A percentile compares a stretch with the other conserved stretches of the same genome.
These are phyloP conservation scores for Nesidiocoris tenuis DNA, from an alignment of 2,888 invertebrate genomes.

Conservation along the genomic window DNA sequence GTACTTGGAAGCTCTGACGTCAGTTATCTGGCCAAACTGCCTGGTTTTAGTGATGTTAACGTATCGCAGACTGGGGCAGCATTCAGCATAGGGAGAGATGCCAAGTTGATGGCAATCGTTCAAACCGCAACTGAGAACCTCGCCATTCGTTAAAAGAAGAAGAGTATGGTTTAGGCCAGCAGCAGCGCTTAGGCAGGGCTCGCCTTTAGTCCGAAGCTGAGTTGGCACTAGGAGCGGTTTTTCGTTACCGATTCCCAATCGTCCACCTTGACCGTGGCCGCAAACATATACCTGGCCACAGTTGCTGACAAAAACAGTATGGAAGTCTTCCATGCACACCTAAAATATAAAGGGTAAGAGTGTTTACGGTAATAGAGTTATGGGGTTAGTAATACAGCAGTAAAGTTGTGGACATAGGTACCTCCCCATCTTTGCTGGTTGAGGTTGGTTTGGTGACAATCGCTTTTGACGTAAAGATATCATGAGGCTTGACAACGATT, in stretches of 20 bases:
- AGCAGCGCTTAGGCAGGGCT: conserved; percentile 60
- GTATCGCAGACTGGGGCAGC: conserved; percentile 10
- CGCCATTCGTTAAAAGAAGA: conserved; percentile 64
- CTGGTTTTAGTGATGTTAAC: conserved; percentile 20
- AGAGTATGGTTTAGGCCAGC: conserved; percentile 69
- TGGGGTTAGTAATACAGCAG: too few relatives aligned
- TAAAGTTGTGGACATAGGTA: too few relatives aligned
- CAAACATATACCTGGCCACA: conserved; percentile 68
- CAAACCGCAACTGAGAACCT: conserved; percentile 63
- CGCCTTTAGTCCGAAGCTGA: conserved; percentile 54
- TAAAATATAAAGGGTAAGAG: too few relatives aligned
- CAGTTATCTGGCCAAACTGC: conserved; percentile 52
- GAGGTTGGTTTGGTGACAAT: too few relatives aligned
- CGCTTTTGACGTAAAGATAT: too few relatives aligned
- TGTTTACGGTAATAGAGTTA: too few relatives aligned
- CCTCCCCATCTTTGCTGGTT: too few relatives aligned
- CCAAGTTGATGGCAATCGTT: conserved; percentile 68
- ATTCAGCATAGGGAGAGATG: conserved; percentile 54
- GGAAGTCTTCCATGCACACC: conserved; percentile 75
- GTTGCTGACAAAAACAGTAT: conserved; percentile 66
- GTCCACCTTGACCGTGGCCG: conserved; percentile 77
- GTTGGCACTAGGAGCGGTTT: conserved; percentile 61
- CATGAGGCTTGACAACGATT: too few relatives aligned
- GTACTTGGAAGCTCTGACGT: conserved; percentile 67
- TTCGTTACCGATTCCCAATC: conserved; percentile 69